A percentile compares a stretch with the other conserved stretches of the same genome.
Conservation (phyloP, 2,113 vertebrate genomes). For the Coturnix japonica region DNA sequence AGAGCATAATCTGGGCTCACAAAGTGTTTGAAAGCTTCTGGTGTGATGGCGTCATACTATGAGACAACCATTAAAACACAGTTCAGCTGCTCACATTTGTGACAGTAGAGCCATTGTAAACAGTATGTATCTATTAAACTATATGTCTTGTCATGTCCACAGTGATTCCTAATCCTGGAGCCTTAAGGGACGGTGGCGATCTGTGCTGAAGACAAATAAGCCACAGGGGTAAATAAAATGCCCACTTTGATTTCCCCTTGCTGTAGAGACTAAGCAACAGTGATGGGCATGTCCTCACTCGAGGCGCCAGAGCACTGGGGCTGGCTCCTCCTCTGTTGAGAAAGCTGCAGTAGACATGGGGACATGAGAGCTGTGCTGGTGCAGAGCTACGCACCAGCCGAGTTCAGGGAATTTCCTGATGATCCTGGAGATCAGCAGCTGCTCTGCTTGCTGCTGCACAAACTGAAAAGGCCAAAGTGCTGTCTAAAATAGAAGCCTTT, state of each 20-base stretch:
- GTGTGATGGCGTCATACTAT: constrained; percentile 43
- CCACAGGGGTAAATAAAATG: constrained; percentile 65
- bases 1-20: not conserved
- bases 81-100: constrained; percentile 30
- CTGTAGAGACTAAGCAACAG: constrained; percentile 18
- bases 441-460: not conserved
- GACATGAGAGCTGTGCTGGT: rapidly evolving
- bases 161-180: not conserved
- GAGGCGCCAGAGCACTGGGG: not conserved
- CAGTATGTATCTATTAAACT: constrained; percentile 50
- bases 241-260: constrained; percentile 27
- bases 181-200: constrained; percentile 54
- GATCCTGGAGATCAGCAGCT: not conserved
- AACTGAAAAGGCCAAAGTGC: not conserved
- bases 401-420: not conserved
- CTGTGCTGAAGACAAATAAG: constrained; percentile 60
- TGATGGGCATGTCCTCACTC: constrained; percentile 5
- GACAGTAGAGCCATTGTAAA: constrained; percentile 47
- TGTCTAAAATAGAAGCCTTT: not conserved
- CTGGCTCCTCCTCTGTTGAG: not conserved
- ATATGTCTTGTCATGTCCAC: not conserved
- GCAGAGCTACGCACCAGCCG: not conserved
- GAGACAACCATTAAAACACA: constrained; percentile 43
- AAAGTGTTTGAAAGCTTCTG: constrained; percentile 46
- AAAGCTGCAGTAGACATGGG: rapidly evolving